These are phyloP conservation scores for Drosophila multiciliata DNA, from an alignment of 2,888 invertebrate species.

Conservation along the genomic window DNA sequence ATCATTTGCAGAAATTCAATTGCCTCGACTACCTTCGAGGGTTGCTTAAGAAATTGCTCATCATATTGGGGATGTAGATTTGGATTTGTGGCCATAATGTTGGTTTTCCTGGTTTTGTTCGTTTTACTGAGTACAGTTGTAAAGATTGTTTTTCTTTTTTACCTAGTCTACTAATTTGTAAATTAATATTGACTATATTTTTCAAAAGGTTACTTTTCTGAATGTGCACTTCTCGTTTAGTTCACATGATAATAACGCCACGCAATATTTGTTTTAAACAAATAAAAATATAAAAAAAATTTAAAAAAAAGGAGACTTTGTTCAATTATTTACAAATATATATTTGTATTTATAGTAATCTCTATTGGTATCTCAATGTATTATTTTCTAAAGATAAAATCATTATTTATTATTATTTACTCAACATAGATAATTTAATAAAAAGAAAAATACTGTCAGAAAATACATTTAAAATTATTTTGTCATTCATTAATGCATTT, in stretches of 20 bases:
- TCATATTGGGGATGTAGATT: constrained; percentile 25
- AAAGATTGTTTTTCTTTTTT: neutral
- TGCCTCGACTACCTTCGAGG: constrained; percentile 32
- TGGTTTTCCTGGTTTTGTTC: neutral
- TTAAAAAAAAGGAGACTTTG: too few relatives aligned
- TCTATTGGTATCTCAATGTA: neutral
- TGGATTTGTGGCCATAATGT: neutral
- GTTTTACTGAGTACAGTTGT: neutral
- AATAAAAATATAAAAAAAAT: neutral
- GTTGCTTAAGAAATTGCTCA: constrained; percentile 38
- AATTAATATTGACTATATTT: neutral
- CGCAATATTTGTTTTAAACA: neutral
- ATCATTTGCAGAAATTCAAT: constrained; percentile 27
- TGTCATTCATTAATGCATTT: neutral
- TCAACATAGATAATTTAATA: neutral
- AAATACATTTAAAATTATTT: neutral
- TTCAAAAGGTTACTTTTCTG: neutral
- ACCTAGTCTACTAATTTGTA: neutral
- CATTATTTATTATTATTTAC: neutral
- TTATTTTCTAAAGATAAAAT: neutral
- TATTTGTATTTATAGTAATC: neutral
- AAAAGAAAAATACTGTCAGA: neutral
- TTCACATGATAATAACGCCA: neutral
- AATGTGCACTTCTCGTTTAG: neutral
- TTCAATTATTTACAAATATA: neutral